Evolutionary conservation across 2,888 invertebrate species (phyloP), one percentile per base, ranked within the genome.

Genomic region (Halocaridina rubra): DNA sequence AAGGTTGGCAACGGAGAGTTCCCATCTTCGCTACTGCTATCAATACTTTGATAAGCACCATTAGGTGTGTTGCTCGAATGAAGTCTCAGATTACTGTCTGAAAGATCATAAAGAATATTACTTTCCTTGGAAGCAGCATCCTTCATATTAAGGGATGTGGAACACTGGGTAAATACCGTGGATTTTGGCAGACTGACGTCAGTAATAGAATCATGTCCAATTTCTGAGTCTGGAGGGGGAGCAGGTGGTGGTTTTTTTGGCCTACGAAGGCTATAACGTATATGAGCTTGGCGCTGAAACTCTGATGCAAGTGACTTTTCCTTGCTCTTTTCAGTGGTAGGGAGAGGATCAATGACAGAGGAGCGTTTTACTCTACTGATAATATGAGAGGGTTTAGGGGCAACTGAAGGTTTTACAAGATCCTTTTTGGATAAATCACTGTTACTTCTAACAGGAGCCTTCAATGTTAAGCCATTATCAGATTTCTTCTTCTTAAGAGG

Each of bases 361-460:
- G 84, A 27, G n/a, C 84, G 53, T 32, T 86, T 86, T 24, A 81
- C 80, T 57, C 72, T 81, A 22, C 22, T 82, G 24, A 82, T 10
- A 24, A 86, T 74, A 57, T 86, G 81, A 5, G 80, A 57, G 75
- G 86, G 86, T 30, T 86, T 86, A 10, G 86, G 81, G 29, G 86
- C 86, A 19, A 86, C 79, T 16, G 79, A 69, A 16, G 86, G 86
- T 53, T 86, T 86, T 4, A 39, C 61, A 19, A 74, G 53, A 27
- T 59, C 74, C n/a, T 69, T 61, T n/a, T 69, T 74, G 3, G 84
- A 74, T 24, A 84, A 46, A 16, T 84, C 84, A 67, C 84, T 84
- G 69, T 84, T 84, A 67, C 84, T 84, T 32, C 84, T 39, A 3
- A 84, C 30, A 3, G 84, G 84, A 39, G 82, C 71, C 27, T 82